Evolutionary conservation across 2,888 invertebrate species (phyloP).

Genomic region (Pollenia labialis): DNA sequence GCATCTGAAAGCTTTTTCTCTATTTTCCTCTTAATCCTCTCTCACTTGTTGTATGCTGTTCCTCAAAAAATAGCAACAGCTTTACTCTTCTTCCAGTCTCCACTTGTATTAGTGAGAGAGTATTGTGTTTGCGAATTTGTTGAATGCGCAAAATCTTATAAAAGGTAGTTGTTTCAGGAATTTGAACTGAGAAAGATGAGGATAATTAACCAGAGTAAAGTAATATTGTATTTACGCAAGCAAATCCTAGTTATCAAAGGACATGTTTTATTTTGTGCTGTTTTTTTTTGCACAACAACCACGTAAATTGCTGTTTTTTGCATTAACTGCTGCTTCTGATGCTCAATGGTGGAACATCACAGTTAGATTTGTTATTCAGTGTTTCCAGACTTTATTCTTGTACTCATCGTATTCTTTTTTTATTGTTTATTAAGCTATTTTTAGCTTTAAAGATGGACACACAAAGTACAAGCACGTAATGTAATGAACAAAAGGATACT

Average conservation of each 20-base stretch:
- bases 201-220: slow-evolving; percentile 66
- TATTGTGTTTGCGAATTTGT: background rate
- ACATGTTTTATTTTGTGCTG: slow-evolving; percentile 57
- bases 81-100: slow-evolving; percentile 59
- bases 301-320: slow-evolving; percentile 23
- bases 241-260: slow-evolving; percentile 72
- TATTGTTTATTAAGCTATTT: slow-evolving; percentile 58
- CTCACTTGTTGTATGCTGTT: too few species aligned
- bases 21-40: background rate
- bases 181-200: slow-evolving; percentile 45
- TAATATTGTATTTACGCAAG: slow-evolving; percentile 71
- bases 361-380: slow-evolving; percentile 2
- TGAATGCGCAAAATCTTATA: slow-evolving; percentile 58
- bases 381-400: slow-evolving; percentile 24
- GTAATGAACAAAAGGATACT: background rate
- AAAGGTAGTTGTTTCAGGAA: slow-evolving; percentile 20
- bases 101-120: slow-evolving; percentile 18
- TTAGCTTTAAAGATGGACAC: slow-evolving; percentile 49
- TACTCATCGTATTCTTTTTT: slow-evolving; percentile 25
- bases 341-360: background rate
- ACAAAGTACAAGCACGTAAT: slow-evolving; percentile 28
- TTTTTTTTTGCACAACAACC: slow-evolving; percentile 20
- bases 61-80: background rate
- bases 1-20: background rate
- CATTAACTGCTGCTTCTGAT: background rate